These are phyloP conservation scores for Nephrotoma appendiculata DNA, from an alignment of 2,888 invertebrate species.

Conservation along the genomic window DNA sequence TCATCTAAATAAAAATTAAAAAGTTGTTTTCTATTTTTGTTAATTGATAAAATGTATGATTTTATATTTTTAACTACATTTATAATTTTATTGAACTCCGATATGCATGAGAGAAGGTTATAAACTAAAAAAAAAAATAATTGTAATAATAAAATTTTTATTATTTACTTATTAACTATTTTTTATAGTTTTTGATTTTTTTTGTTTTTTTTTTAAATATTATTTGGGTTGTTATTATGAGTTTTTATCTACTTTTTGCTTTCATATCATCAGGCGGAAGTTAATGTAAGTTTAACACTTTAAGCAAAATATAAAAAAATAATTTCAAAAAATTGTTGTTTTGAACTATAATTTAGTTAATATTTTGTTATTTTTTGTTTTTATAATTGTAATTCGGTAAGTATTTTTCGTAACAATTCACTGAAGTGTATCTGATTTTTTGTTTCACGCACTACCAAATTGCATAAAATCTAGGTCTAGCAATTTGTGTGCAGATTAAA, in stretches of 20 bases:
- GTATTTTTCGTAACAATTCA: not conserved
- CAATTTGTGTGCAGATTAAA: not conserved
- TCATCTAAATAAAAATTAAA: not conserved
- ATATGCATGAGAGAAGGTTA: not conserved
- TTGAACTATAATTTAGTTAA: not conserved
- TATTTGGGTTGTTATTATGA: not conserved
- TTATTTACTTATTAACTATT: conserved; percentile 24
- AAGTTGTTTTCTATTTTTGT: not conserved
- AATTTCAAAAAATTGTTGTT: not conserved
- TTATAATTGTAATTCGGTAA: not conserved
- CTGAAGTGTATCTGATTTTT: not conserved
- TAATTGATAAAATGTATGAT: not conserved
- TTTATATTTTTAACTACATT: not conserved
- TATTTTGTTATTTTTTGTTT: not conserved
- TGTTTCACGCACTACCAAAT: not conserved
- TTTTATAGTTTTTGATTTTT: conserved; percentile 17
- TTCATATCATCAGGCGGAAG: conserved; percentile 43
- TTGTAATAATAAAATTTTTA: not conserved
- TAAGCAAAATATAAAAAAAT: not conserved
- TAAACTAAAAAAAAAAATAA: not conserved
- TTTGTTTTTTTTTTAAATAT: not conserved
- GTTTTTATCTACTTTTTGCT: conserved; percentile 18
- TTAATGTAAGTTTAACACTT: conserved; percentile 46
- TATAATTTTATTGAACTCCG: not conserved
- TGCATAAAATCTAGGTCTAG: not conserved